Percentiles rank a stretch among this genome's conserved stretches.
Evolutionary conservation across 1,140 invertebrate species (phyloP).

Genomic region (Daktulosphaira vitifoliae): DNA sequence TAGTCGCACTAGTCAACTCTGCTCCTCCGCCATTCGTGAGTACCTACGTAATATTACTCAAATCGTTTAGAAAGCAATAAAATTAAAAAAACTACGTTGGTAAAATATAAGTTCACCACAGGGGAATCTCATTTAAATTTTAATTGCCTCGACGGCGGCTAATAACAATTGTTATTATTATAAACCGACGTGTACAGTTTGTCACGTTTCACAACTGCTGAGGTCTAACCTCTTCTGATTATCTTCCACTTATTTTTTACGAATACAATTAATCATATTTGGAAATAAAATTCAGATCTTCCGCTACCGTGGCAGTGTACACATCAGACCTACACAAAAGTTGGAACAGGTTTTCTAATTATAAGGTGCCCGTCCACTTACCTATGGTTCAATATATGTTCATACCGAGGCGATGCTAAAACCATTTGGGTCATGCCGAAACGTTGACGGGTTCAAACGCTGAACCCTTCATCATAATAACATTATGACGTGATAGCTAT

Average conservation of each 20-base stretch:
- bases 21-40: slow-evolving; percentile 11
- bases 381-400: too few relatives aligned
- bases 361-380: too few relatives aligned
- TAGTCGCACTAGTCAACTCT: neutral
- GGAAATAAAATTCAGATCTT: neutral
- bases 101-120: neutral
- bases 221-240: neutral
- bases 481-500: neutral
- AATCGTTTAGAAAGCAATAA: slow-evolving; percentile 1
- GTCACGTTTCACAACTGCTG: neutral
- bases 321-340: too few relatives aligned
- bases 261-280: slow-evolving; percentile 18
- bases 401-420: too few relatives aligned
- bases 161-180: slow-evolving; percentile 12
- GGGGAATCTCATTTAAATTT: slow-evolving; percentile 31
- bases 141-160: slow-evolving; percentile 7
- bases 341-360: too few relatives aligned
- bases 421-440: neutral
- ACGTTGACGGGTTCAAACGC: neutral
- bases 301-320: neutral
- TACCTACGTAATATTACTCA: neutral
- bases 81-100: neutral
- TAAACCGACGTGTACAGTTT: neutral
- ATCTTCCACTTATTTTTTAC: neutral
- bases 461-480: neutral